Evolutionary conservation across 2,888 invertebrate genomes (phyloP).

Genomic region (Parnassius smintheus): DNA sequence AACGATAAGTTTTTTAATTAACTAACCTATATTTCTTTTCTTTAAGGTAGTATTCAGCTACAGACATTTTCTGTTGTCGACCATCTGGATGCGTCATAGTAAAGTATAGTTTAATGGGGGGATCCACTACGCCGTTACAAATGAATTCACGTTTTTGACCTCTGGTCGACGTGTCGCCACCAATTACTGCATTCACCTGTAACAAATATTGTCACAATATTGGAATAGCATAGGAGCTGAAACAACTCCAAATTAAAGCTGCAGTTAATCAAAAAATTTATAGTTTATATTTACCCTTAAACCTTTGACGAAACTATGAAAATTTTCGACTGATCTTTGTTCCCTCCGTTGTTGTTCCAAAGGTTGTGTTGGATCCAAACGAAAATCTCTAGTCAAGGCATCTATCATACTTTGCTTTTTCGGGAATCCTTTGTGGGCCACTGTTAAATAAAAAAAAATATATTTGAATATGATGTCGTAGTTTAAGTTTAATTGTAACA

Average conservation of each 20-base stretch:
- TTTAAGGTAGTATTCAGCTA: conserved; percentile 53
- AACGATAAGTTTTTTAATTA: neutral
- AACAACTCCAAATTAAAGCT: too few relatives aligned
- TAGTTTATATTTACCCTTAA: conserved; percentile 51
- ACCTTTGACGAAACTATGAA: conserved; percentile 65
- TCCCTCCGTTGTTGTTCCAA: conserved; percentile 46
- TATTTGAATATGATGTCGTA: neutral
- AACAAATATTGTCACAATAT: neutral
- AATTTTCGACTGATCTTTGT: conserved; percentile 38
- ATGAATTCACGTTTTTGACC: conserved; percentile 57
- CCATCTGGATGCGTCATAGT: conserved; percentile 37
- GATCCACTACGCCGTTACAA: conserved; percentile 48
- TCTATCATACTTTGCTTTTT: conserved; percentile 72
- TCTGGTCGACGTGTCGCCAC: conserved; percentile 39
- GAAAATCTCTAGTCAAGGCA: conserved; percentile 54
- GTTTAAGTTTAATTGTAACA: too few relatives aligned
- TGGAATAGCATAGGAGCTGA: too few relatives aligned
- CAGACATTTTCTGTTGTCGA: conserved; percentile 39
- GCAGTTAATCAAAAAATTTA: too few relatives aligned
- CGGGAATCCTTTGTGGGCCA: conserved; percentile 91
- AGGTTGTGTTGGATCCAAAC: conserved; percentile 38
- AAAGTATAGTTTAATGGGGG: conserved; percentile 46
- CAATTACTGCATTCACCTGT: conserved; percentile 50
- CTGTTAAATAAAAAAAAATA: conserved; percentile 52
- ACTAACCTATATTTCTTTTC: conserved; percentile 54